Base-by-base conservation (phyloP, 2,113 vertebrate genomes). In the Gallinago jamesoni region DNA sequence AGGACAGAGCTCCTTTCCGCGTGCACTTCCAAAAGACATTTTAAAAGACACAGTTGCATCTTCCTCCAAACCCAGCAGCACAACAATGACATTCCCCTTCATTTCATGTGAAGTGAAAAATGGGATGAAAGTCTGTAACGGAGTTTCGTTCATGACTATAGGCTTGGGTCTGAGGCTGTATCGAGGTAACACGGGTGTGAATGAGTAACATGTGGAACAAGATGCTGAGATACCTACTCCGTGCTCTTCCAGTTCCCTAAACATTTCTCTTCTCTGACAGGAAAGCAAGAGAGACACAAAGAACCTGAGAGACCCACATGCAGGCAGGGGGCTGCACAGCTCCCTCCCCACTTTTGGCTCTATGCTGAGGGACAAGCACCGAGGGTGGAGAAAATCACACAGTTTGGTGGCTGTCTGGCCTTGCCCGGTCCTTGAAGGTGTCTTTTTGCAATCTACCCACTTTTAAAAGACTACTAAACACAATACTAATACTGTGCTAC, bases 51-150 rank as follows among this genome's bases (percentile, higher is more conserved):
- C 10, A 2, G 84, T 77, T 6, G 33, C 66, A 21, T 69, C 81
- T 62, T 70, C 81, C 85, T 92, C 70, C 94, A 89, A 83, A 83
- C 39, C 63, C 87, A 20, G 73, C 2, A n/a, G 87, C 81, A 67
- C 60, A 94, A 91, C 93, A 94, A 79, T 7, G 4, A 43, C 94
- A 84, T 80, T 94, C 63, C 50, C 74, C 74, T 94, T 87, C 2
- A 2, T 50, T 87, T 48, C 13, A 4, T 5, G 91, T 93, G 92
- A 31, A 45, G 93, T 95, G 96, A 86, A 64, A 50, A 80, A 95
- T 96, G 96, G 72, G 81, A 97, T 97, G 96, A 62, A 82, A 59
- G 18, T 35, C 70, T 73, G 66, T 31, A 41, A 57, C 67, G 5
- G 83, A 3, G 48, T 57, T 94, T 82, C 57, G 31, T 6, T 80